A percentile compares a stretch with the other conserved stretches of the same genome.
phyloP scores from a whole-genome alignment of 1,140 invertebrate genomes.

The Heterodera schachtii region DNA sequence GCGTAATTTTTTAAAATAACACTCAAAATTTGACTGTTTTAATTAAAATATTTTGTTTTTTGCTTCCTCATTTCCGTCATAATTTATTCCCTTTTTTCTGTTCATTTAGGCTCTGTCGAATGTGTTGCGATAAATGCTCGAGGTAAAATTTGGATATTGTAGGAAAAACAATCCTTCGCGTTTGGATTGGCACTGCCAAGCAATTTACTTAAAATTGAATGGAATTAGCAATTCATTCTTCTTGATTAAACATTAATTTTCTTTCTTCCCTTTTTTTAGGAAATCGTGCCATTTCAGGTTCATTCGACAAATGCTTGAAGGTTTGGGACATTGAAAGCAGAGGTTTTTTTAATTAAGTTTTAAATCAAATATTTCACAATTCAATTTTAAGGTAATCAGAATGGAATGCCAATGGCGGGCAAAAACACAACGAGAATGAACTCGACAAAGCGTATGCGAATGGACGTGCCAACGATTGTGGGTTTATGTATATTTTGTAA shows the following conservation, averaged over 20 bases:
- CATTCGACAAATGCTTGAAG: slow-evolving; percentile 60
- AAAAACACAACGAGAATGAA: too few relatives aligned
- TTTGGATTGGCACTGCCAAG: too few relatives aligned
- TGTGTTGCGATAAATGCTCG: slow-evolving; percentile 54
- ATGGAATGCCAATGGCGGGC: too few relatives aligned
- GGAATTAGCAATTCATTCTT: neutral
- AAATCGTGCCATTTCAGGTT: slow-evolving; percentile 53
- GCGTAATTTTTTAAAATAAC: slow-evolving; percentile 8
- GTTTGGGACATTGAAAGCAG: slow-evolving; percentile 58
- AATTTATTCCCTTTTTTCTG: too few relatives aligned
- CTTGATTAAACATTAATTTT: too few relatives aligned
- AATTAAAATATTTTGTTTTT: neutral
- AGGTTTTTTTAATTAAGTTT: slow-evolving; percentile 10
- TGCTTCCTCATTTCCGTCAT: too few relatives aligned
- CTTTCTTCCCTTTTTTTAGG: slow-evolving; percentile 9
- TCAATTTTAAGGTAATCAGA: too few relatives aligned
- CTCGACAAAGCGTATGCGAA: too few relatives aligned
- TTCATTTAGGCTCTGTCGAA: slow-evolving; percentile 47
- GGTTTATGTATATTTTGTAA: too few relatives aligned
- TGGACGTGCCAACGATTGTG: too few relatives aligned
- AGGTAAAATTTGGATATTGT: slow-evolving; percentile 14
- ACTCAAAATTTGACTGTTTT: neutral
- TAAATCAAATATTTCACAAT: too few relatives aligned
- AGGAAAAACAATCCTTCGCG: neutral
- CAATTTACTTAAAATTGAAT: too few relatives aligned